These are phyloP conservation scores for Pao palembangensis DNA, from an alignment of 2,113 vertebrate species.

Conservation along the genomic window DNA sequence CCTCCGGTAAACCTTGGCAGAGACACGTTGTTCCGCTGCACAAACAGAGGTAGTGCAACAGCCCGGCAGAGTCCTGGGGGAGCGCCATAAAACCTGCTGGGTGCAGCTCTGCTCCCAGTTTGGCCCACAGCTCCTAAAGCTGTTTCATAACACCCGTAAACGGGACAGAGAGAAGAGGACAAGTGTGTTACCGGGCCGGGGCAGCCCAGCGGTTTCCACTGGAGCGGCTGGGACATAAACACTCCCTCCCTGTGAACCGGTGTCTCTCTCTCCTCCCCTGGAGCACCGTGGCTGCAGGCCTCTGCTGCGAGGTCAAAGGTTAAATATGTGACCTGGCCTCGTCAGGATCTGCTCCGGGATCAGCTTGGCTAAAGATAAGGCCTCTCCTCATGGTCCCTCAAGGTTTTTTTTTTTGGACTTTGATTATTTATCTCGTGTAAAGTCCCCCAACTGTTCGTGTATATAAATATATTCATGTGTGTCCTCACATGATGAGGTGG, in stretches of 20 bases:
- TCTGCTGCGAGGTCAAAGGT: constrained; percentile 39
- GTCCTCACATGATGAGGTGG: constrained; percentile 5
- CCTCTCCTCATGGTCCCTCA: not conserved
- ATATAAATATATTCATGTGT: not conserved
- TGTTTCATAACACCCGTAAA: constrained; percentile 48
- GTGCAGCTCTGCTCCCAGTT: constrained; percentile 30
- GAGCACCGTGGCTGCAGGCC: constrained; percentile 14
- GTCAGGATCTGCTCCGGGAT: constrained; percentile 38
- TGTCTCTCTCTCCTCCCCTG: constrained; percentile 11
- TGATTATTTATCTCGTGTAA: constrained; percentile 6
- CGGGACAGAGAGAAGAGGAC: constrained; percentile 51
- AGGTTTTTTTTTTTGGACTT: not conserved
- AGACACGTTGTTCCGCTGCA: constrained; percentile 18
- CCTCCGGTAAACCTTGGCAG: constrained; percentile 11
- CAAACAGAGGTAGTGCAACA: constrained; percentile 28
- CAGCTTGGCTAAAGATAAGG: constrained; percentile 30
- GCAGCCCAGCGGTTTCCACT: constrained; percentile 56
- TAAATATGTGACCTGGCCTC: constrained; percentile 56
- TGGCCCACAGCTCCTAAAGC: constrained; percentile 14
- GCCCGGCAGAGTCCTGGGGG: constrained; percentile 8
- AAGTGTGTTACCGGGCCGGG: constrained; percentile 26
- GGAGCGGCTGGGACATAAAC: constrained; percentile 48
- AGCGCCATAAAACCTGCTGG: constrained; percentile 15
- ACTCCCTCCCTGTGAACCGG: constrained; percentile 3
- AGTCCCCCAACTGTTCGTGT: constrained; percentile 9